Evolutionary conservation across 2,113 vertebrate species (phyloP).

Genomic region (Chaetodon auriga): DNA sequence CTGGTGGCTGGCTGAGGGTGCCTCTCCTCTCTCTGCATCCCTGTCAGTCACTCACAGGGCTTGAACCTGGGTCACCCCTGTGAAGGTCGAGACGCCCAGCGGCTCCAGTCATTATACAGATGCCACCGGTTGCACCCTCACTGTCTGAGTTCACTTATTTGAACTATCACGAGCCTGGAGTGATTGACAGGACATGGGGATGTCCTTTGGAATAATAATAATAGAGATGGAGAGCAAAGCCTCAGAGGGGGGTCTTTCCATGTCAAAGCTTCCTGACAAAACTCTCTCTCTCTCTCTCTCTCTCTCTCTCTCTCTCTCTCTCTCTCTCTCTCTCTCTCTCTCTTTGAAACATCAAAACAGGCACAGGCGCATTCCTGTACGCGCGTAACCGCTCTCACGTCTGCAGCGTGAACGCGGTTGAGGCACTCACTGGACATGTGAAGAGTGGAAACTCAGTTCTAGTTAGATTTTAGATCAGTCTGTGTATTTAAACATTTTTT

Average conservation of each 20-base stretch:
- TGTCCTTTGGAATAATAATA: slow-evolving; percentile 10
- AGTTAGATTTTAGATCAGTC: background rate
- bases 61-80: background rate
- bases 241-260: slow-evolving; percentile 12
- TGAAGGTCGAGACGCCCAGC: background rate
- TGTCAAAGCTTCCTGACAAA: slow-evolving; percentile 16
- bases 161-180: background rate
- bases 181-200: slow-evolving; percentile 5
- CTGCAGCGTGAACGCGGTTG: slow-evolving; percentile 27
- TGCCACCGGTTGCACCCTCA: background rate
- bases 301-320: background rate
- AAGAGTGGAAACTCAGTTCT: background rate
- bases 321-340: background rate
- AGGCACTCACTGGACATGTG: background rate
- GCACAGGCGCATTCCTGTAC: slow-evolving; percentile 68
- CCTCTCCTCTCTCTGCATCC: background rate
- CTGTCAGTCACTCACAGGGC: slow-evolving; percentile 4
- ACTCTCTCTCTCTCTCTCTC: background rate
- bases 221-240: slow-evolving; percentile 10
- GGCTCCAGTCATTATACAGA: slow-evolving; percentile 4
- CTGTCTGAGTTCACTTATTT: background rate
- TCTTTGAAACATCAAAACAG: slow-evolving; percentile 42
- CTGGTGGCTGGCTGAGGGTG: background rate
- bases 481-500: background rate
- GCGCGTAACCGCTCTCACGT: slow-evolving; percentile 54